Evolutionary conservation across 2,113 vertebrate species (phyloP), one percentile per base, ranked within the genome.

Genomic region (Nothoprocta perdicaria): DNA sequence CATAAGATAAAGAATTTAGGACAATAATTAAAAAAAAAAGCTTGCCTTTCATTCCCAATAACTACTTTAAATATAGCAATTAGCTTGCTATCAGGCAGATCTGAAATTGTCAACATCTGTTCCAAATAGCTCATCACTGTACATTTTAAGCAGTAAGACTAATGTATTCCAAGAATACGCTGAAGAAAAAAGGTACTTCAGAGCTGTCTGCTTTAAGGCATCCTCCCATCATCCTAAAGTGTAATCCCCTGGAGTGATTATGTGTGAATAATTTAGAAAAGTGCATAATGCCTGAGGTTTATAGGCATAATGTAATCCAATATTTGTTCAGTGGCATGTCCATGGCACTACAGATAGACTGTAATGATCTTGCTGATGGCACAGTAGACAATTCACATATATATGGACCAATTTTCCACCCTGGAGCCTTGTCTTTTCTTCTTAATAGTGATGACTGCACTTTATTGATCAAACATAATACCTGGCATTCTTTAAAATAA

Each of bases 231-330:
- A 94, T 87, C 66, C 88, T 94, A 77, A 96, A 95, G 89, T 84
- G 52, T 46, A 97, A 96, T 95, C 79, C 93, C 73, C 90, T 90
- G 80, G 89, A 95, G 96, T 95, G 89, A 95, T 96, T 97, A 94
- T 80, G 43, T 80, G 88, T 58, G 94, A 95, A 97, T 97, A 96
- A 98, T 96, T 97, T 94, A 97, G 94, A 96, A 95, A 96, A 97
- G 93, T 93, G 86, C 50, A 92, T 75, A 62, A 73, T 90, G 83
- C 89, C 85, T 94, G 75, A 72, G 60, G 88, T 87, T 96, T 96
- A 92, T 55, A 96, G 78, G 63, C 79, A 95, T 92, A 93, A 79
- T 93, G 80, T 88, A 96, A 97, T 93, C 63, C 87, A 95, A 89
- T 95, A 94, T 96, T 92, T 94, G 86, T 71, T 95, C 91, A 76